Percentiles rank a stretch among this genome's conserved stretches.
Conservation (phyloP, 2,113 vertebrate genomes). For the Corythaixoides concolor region DNA sequence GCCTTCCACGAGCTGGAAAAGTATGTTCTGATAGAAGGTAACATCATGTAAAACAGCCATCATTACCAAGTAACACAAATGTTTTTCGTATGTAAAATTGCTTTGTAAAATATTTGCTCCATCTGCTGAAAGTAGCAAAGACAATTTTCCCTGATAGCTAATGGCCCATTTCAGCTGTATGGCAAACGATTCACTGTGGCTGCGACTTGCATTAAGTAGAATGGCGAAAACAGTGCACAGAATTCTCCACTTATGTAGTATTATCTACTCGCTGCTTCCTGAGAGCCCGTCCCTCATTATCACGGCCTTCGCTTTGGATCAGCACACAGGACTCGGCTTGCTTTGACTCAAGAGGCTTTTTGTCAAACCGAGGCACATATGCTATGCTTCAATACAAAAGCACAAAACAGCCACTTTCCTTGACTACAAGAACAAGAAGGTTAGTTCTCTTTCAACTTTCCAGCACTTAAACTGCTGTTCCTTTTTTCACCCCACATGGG, state of each 20-base stretch:
- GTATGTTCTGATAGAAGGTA: constrained; percentile 66
- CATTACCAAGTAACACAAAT: constrained; percentile 79
- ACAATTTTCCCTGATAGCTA: constrained; percentile 94
- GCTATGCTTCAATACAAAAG: constrained; percentile 39
- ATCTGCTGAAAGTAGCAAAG: constrained; percentile 94
- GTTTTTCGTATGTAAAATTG: constrained; percentile 82
- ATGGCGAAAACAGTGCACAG: constrained; percentile 47
- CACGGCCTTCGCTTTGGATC: constrained; percentile 59
- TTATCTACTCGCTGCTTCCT: constrained; percentile 76
- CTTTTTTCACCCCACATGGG: constrained; percentile 79
- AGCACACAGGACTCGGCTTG: constrained; percentile 57
- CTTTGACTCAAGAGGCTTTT: constrained; percentile 53
- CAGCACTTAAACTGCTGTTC: constrained; percentile 67
- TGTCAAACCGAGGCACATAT: constrained; percentile 72
- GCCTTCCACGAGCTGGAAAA: constrained; percentile 71
- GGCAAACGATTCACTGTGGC: constrained; percentile 73
- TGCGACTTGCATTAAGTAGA: constrained; percentile 66
- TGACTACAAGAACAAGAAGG: constrained; percentile 4
- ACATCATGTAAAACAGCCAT: constrained; percentile 73
- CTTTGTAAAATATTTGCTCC: constrained; percentile 91
- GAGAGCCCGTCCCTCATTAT: constrained; percentile 68
- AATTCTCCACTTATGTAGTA: constrained; percentile 71
- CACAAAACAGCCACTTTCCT: constrained; percentile 63
- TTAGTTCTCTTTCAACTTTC: constrained; percentile 58
- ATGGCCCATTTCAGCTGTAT: constrained; percentile 90